phyloP scores from a whole-genome alignment of 2,113 vertebrate genomes.

The Ivindomyrus marchei region DNA sequence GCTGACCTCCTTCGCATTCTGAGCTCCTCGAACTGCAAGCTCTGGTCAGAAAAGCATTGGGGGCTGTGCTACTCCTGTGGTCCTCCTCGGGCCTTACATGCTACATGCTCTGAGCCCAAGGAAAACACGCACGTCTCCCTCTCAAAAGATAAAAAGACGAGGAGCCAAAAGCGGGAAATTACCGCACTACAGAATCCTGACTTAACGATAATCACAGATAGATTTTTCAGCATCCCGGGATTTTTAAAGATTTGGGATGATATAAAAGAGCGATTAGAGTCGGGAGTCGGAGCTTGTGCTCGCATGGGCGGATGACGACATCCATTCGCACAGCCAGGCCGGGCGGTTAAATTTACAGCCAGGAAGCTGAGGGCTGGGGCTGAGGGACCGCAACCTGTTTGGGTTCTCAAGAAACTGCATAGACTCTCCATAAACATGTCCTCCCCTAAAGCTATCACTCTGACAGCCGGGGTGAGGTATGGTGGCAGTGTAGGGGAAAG shows the following conservation, averaged over 20 bases:
- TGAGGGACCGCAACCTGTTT: neutral
- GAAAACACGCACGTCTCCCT: conserved; percentile 30
- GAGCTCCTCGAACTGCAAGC: neutral
- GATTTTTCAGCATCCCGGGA: conserved; percentile 24
- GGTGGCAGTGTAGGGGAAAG: neutral
- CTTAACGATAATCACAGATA: conserved; percentile 38
- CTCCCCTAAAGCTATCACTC: neutral
- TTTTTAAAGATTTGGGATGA: conserved; percentile 20
- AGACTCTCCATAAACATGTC: neutral
- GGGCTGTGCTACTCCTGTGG: neutral
- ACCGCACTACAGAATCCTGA: conserved; percentile 23
- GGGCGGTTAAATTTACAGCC: neutral
- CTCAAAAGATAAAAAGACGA: conserved; percentile 31
- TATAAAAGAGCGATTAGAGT: conserved; percentile 1
- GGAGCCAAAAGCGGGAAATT: conserved; percentile 24
- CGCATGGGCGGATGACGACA: neutral
- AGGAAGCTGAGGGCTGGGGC: neutral
- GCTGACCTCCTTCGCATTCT: neutral
- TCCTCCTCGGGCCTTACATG: conserved; percentile 8
- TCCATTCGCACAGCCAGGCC: neutral
- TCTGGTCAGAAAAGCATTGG: neutral
- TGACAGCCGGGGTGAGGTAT: neutral
- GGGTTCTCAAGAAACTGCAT: neutral
- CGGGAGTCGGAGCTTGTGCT: neutral
- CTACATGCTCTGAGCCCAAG: conserved; percentile 24